phyloP scores from a whole-genome alignment of 2,113 vertebrate species.

The Thunnus maccoyii region DNA sequence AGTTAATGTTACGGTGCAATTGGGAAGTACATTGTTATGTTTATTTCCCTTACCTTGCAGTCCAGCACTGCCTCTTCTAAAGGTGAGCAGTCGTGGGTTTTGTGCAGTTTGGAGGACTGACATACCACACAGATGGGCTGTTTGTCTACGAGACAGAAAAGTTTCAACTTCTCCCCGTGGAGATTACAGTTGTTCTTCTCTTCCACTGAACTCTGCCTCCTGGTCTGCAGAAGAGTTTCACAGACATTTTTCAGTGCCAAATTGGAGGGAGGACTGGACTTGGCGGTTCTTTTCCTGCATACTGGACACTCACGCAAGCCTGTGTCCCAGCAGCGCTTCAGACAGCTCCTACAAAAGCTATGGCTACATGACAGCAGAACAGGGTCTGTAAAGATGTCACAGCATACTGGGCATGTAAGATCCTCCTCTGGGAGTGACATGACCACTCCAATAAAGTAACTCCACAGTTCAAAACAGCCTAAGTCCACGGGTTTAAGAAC shows the following conservation, averaged over 20 bases:
- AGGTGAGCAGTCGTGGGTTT: conserved; percentile 77
- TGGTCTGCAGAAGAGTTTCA: conserved; percentile 71
- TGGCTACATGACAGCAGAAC: conserved; percentile 82
- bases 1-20: background rate
- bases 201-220: conserved; percentile 46
- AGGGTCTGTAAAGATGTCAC: conserved; percentile 74
- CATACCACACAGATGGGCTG: conserved; percentile 84
- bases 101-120: conserved; percentile 80
- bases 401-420: conserved; percentile 82
- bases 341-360: conserved; percentile 79
- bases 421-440: conserved; percentile 83
- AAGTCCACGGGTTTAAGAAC: conserved; percentile 24
- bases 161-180: conserved; percentile 80
- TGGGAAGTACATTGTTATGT: background rate
- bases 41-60: conserved; percentile 77
- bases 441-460: background rate
- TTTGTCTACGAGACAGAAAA: conserved; percentile 82
- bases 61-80: conserved; percentile 78
- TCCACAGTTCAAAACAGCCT: conserved; percentile 30
- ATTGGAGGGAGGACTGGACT: conserved; percentile 74
- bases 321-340: conserved; percentile 75
- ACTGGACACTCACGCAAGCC: conserved; percentile 73
- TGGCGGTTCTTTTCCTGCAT: conserved; percentile 76
- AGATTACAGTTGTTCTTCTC: conserved; percentile 68
- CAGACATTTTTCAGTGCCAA: conserved; percentile 84